Conservation (phyloP, 1,140 invertebrate genomes). For the Hesperophylax magnus region DNA sequence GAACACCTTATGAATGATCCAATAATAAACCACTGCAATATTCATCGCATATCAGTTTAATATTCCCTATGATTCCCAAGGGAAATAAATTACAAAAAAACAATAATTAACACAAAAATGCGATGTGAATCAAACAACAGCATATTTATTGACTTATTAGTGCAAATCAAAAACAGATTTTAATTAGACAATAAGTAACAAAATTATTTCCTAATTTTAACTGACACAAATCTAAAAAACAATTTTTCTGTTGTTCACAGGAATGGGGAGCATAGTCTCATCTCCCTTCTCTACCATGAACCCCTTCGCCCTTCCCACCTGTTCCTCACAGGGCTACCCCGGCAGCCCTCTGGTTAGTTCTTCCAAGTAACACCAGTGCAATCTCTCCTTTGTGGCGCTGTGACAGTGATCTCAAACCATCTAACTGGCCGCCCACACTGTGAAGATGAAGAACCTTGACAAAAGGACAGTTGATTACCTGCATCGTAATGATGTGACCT, state of each 20-base stretch:
- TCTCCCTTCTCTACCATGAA: conserved; percentile 90
- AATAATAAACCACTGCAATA: no score
- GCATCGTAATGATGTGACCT: neutral
- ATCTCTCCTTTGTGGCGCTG: conserved; percentile 41
- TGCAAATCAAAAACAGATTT: no score
- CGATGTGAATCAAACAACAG: no score
- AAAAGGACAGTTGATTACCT: neutral
- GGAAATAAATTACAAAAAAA: no score
- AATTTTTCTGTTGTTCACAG: conserved; percentile 65
- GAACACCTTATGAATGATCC: no score
- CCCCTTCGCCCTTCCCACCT: conserved; percentile 91
- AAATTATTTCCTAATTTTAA: neutral
- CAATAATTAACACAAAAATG: no score
- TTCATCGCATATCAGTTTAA: no score
- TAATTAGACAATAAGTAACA: no score
- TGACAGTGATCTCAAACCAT: conserved; percentile 20
- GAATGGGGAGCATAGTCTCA: conserved; percentile 84
- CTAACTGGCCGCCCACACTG: neutral
- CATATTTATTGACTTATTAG: no score
- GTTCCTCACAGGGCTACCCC: conserved; percentile 87
- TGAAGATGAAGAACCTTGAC: neutral
- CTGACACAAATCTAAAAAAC: neutral
- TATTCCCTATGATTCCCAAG: no score
- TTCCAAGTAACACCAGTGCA: conserved; percentile 76
- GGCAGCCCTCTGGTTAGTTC: conserved; percentile 86